phyloP scores from a whole-genome alignment of 1,140 invertebrate species.

The Scaptomyza pallida region DNA sequence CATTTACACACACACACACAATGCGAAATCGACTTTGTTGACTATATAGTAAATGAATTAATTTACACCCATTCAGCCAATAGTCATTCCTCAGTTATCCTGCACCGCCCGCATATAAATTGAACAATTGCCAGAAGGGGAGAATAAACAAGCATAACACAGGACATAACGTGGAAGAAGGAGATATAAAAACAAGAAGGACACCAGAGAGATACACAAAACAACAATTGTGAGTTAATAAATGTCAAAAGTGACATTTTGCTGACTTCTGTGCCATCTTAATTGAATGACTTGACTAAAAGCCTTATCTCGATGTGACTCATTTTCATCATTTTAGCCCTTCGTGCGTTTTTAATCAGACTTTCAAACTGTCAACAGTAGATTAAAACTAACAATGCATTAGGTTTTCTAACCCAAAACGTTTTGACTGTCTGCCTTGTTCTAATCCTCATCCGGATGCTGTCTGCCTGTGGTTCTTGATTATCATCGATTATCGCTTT shows the following conservation, averaged over 20 bases:
- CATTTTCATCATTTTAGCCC: constrained; percentile 15
- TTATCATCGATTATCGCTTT: constrained; percentile 15
- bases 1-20: too few relatives aligned
- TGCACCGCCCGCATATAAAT: constrained; percentile 52
- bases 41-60: too few relatives aligned
- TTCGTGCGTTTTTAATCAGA: constrained; percentile 47
- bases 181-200: constrained; percentile 11
- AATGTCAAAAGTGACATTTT: constrained; percentile 70
- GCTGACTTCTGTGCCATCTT: constrained; percentile 43
- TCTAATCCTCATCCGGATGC: constrained; percentile 15
- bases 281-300: constrained; percentile 59
- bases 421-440: neutral
- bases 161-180: neutral
- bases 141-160: constrained; percentile 3
- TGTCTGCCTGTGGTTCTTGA: constrained; percentile 15
- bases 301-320: constrained; percentile 55
- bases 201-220: constrained; percentile 16
- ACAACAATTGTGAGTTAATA: constrained; percentile 74
- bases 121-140: constrained; percentile 27
- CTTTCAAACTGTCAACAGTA: constrained; percentile 58
- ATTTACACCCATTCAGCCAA: too few relatives aligned
- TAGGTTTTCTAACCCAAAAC: constrained; percentile 14
- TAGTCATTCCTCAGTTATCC: neutral
- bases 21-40: too few relatives aligned
- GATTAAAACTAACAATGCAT: constrained; percentile 47